phyloP scores from a whole-genome alignment of 1,140 invertebrate genomes.

The Ctenoplectra terminalis region DNA sequence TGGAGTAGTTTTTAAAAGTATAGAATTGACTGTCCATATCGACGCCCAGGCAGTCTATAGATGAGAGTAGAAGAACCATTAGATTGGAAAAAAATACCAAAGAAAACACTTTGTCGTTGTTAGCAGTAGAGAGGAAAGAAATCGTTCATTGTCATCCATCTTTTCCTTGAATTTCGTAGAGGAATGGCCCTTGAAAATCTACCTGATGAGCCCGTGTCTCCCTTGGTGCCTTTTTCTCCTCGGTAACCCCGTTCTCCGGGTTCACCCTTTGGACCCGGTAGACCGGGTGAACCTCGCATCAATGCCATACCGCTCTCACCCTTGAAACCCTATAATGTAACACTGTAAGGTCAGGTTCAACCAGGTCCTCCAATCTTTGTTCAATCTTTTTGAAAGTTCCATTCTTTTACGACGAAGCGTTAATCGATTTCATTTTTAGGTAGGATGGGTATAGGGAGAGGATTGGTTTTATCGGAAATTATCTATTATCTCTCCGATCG shows the following conservation, averaged over 20 bases:
- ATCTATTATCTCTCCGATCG: constrained; percentile 35
- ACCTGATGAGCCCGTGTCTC: constrained; percentile 81
- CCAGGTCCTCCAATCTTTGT: constrained; percentile 77
- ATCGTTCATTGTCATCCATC: constrained; percentile 43
- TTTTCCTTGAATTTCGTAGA: constrained; percentile 38
- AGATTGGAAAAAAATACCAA: background rate
- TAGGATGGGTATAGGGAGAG: constrained; percentile 53
- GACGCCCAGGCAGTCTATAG: background rate
- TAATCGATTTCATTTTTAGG: constrained; percentile 44
- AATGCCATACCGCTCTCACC: constrained; percentile 81
- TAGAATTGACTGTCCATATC: background rate
- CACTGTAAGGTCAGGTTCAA: constrained; percentile 79
- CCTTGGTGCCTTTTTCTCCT: constrained; percentile 81
- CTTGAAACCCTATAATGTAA: constrained; percentile 80
- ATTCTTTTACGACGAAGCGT: constrained; percentile 54
- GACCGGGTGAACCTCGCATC: constrained; percentile 78
- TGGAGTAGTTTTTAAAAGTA: background rate
- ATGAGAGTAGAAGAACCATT: background rate
- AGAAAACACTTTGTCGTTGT: constrained; percentile 3
- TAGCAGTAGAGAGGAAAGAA: constrained; percentile 1
- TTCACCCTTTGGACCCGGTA: constrained; percentile 82
- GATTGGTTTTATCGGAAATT: constrained; percentile 45
- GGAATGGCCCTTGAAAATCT: constrained; percentile 69
- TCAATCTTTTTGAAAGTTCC: constrained; percentile 25
- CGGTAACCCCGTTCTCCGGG: constrained; percentile 79